Evolutionary conservation across 1,140 invertebrate species (phyloP), one percentile per base, ranked within the genome.

Genomic region (Akabosia matsudoensis): DNA sequence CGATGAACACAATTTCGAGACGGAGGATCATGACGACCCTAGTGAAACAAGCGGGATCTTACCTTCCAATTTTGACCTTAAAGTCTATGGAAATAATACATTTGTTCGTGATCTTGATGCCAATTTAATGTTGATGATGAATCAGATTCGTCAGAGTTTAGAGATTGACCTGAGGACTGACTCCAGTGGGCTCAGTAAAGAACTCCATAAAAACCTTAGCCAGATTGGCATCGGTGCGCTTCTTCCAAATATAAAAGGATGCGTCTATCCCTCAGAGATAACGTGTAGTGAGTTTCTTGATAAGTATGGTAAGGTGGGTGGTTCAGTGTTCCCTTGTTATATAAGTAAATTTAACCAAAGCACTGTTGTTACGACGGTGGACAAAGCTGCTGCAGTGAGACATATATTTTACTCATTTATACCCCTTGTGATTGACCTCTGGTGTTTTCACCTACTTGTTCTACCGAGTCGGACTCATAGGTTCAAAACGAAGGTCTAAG

Each of bases 211-310:
- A 54, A 45, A 28, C n/a, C n/a, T 67, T 3, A 30, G 22, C 16
- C 18, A 18, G 51, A 18, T 76, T 22, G 76, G 77, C 22, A 73
- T 80, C 14, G 80, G 73, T 0, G 70, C 81, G 14, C 76, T 85
- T 10, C 82, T 80, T 56, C 83, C 83, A 2, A 85, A 84, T 76
- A 4, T 45, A 7, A 14, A 82, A 56, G 83, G 84, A 3, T 85
- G 84, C 77, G 83, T 84, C 16, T 84, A 83, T 71, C 82, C 83
- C 45, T 82, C 83, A 22, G 81, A 83, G 18, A 75, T 81, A 16
- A 64, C 81, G 30, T 85, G 84, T 75, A 33, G 61, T n/a, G 74
- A 82, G 0, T 84, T 83, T 76, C 80, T 75, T 75, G 54, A 64
- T 14, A 75, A 70, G 26, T 82, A 80, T 76, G 76, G 79, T 1